These are phyloP conservation scores for Syngnathoides biaculeatus DNA, from an alignment of 2,113 vertebrate genomes.

Conservation along the genomic window DNA sequence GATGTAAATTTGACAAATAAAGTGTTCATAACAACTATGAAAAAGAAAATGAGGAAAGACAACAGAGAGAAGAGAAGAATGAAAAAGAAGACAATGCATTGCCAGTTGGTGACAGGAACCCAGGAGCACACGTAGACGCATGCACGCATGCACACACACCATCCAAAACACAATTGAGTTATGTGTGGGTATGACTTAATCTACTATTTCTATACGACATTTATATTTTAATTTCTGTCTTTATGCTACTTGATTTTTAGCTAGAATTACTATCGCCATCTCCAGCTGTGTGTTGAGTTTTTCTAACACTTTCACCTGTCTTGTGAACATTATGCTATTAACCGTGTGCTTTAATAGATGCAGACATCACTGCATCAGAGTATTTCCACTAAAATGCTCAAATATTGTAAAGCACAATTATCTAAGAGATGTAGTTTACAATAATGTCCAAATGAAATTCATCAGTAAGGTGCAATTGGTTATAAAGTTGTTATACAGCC, in stretches of 20 bases:
- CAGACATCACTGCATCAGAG: neutral
- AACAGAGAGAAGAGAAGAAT: conserved; percentile 1
- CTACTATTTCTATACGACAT: neutral
- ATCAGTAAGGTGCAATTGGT: neutral
- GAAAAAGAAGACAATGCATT: neutral
- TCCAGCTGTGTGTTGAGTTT: neutral
- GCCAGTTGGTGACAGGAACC: conserved; percentile 30
- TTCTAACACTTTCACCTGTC: neutral
- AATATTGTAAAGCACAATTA: neutral
- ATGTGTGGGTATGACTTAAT: neutral
- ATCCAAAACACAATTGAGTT: neutral
- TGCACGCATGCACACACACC: neutral
- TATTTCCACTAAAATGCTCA: neutral
- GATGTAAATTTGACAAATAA: neutral
- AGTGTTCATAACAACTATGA: neutral
- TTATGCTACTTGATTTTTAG: neutral
- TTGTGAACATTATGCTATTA: neutral
- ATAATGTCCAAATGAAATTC: neutral
- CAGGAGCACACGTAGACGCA: neutral
- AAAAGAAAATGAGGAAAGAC: neutral
- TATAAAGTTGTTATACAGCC: neutral
- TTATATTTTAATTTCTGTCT: neutral
- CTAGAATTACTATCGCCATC: neutral
- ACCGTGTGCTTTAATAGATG: neutral
- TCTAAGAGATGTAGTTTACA: neutral